Evolutionary conservation across 2,113 vertebrate genomes (phyloP).

Genomic region (Ibidorhyncha struthersii): DNA sequence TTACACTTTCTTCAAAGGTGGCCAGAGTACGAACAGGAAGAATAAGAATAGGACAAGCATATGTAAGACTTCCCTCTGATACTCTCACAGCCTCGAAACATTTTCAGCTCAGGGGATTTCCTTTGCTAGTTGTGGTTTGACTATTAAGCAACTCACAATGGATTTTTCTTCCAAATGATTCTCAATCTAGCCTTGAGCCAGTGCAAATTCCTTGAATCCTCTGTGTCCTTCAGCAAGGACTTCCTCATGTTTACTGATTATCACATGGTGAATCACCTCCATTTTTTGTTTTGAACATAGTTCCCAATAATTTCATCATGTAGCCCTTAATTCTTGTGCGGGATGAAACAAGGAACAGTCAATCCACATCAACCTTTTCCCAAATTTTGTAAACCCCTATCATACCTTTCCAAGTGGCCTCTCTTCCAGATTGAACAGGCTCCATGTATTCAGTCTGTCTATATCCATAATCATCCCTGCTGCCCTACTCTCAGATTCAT

Average conservation of each 20-base stretch:
- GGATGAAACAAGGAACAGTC: background rate
- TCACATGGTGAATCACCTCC: background rate
- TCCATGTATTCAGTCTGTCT: background rate
- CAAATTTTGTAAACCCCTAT: background rate
- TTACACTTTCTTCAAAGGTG: background rate
- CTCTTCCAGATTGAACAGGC: background rate
- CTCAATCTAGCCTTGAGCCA: background rate
- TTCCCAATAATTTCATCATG: background rate
- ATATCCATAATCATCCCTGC: background rate
- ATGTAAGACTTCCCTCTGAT: constrained; percentile 37
- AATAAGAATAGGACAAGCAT: constrained; percentile 35
- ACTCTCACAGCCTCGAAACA: background rate
- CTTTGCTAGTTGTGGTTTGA: background rate
- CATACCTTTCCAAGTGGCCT: background rate
- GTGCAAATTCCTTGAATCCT: background rate
- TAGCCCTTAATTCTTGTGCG: background rate
- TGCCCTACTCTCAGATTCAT: background rate
- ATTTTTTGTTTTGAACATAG: background rate
- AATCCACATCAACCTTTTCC: background rate
- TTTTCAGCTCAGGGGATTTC: constrained; percentile 54
- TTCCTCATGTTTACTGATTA: background rate
- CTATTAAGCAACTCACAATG: constrained; percentile 7
- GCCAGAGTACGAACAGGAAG: constrained; percentile 47
- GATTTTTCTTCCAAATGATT: background rate
- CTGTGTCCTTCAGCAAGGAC: background rate